Conservation (phyloP, 1,140 invertebrate genomes). For the Procambarus clarkii region DNA sequence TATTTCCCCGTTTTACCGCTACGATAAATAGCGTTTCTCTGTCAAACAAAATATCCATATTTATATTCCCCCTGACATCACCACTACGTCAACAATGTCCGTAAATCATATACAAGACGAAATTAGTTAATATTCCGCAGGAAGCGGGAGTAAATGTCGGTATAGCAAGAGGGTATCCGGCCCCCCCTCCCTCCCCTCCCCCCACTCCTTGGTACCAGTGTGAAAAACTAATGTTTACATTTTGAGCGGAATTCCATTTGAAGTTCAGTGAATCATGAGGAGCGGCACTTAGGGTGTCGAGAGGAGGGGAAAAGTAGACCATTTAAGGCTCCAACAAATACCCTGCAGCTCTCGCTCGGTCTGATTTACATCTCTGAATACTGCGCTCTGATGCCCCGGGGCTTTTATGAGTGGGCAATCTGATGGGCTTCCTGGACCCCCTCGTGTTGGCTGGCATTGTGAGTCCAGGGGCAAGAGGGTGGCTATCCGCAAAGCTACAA, state of each 20-base stretch:
- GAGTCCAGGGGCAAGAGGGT: neutral
- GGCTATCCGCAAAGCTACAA: neutral
- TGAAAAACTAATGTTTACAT: conserved; percentile 54
- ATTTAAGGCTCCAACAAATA: conserved; percentile 49
- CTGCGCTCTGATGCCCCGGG: neutral
- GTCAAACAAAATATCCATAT: neutral
- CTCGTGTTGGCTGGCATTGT: neutral
- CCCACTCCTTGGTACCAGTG: neutral
- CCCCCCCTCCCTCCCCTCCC: neutral
- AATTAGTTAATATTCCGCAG: neutral
- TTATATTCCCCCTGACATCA: neutral
- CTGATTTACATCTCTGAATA: conserved; percentile 39
- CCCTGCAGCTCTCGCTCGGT: neutral
- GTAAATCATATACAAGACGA: neutral
- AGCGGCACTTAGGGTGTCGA: conserved; percentile 44
- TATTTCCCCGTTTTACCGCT: neutral
- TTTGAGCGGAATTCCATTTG: conserved; percentile 53
- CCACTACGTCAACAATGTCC: neutral
- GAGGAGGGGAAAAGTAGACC: conserved; percentile 33
- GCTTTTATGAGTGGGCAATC: neutral
- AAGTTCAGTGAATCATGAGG: conserved; percentile 46
- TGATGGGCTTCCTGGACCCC: conserved; percentile 10
- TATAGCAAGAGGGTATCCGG: neutral
- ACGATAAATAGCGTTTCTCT: neutral
- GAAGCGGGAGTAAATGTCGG: neutral